Percentiles rank a stretch among this genome's conserved stretches.
phyloP scores from a whole-genome alignment of 2,797 vertebrate genomes.

The Clamator glandarius region DNA sequence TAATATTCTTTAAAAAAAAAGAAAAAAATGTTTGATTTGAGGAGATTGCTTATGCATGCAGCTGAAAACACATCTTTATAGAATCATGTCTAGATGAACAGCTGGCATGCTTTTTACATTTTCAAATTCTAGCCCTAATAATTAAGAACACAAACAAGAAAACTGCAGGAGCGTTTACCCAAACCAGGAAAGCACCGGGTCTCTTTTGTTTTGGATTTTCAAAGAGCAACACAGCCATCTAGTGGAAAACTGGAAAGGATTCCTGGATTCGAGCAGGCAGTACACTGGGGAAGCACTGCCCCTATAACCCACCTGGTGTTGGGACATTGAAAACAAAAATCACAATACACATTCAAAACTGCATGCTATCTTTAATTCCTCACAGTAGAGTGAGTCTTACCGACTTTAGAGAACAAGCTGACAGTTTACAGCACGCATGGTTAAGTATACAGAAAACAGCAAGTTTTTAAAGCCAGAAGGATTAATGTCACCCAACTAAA shows the following conservation, averaged over 20 bases:
- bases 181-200: background rate
- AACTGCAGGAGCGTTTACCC: conserved; percentile 48
- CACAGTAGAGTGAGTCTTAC: background rate
- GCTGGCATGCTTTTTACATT: background rate
- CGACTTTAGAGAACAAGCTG: background rate
- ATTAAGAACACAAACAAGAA: conserved; percentile 34
- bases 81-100: conserved; percentile 29
- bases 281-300: background rate
- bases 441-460: background rate
- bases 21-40: conserved; percentile 19
- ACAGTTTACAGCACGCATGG: background rate
- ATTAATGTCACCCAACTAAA: background rate
- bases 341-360: fast-evolving
- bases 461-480: background rate
- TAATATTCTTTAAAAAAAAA: background rate
- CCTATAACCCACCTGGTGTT: background rate
- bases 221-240: conserved; percentile 77
- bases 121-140: conserved; percentile 15
- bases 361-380: background rate
- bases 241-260: conserved; percentile 19
- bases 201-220: conserved; percentile 51
- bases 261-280: fast-evolving
- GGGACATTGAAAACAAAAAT: background rate
- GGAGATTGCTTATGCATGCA: background rate
- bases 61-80: conserved; percentile 2